phyloP scores from a whole-genome alignment of 2,113 vertebrate genomes.

The Noturus placidus region DNA sequence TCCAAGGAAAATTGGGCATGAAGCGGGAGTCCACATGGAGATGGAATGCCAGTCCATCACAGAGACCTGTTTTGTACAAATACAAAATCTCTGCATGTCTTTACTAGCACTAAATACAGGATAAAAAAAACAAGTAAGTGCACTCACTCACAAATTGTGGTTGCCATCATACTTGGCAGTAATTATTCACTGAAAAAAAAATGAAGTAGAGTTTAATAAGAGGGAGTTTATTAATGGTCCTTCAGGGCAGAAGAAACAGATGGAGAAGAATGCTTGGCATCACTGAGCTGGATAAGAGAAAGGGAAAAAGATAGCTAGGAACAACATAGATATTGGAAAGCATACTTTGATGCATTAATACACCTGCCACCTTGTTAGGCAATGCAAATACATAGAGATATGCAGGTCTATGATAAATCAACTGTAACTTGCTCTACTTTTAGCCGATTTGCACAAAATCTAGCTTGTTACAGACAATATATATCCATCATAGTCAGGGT shows the following conservation, averaged over 20 bases:
- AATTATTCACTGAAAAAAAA: neutral
- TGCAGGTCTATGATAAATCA: neutral
- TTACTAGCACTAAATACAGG: neutral
- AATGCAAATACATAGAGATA: neutral
- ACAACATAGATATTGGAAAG: neutral
- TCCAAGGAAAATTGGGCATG: neutral
- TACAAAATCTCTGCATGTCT: neutral
- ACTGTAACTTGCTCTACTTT: neutral
- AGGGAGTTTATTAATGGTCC: conserved; percentile 32
- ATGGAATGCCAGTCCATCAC: neutral
- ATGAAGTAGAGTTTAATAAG: conserved; percentile 25
- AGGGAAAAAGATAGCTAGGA: conserved; percentile 13
- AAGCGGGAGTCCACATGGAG: neutral
- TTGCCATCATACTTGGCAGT: neutral
- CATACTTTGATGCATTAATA: no score
- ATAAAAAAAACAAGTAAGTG: neutral
- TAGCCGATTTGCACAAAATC: neutral
- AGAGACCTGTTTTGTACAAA: neutral
- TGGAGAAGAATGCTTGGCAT: conserved; percentile 35
- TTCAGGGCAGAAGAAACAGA: conserved; percentile 47
- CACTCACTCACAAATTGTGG: neutral
- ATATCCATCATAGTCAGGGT: neutral
- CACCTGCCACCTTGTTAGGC: neutral
- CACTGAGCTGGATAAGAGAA: conserved; percentile 22
- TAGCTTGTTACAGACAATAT: neutral